A percentile compares a stretch with the other conserved stretches of the same genome.
Evolutionary conservation across 2,113 vertebrate species (phyloP).

Genomic region (Rhadina sibilatrix): DNA sequence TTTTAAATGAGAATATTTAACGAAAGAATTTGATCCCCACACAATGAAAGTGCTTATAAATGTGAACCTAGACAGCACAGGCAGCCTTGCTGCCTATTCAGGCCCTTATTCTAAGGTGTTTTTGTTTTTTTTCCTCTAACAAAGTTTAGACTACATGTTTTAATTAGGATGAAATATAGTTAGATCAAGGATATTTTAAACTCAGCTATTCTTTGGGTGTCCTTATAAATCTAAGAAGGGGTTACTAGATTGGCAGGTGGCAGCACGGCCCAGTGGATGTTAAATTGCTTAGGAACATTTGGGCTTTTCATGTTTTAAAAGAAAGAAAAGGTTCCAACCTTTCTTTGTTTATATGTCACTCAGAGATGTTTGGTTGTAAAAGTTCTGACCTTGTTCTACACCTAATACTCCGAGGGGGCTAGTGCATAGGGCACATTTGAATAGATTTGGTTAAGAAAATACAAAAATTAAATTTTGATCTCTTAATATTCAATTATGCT

Average conservation of each 20-base stretch:
- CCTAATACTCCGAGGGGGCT: conserved; percentile 20
- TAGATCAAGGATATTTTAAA: conserved; percentile 15
- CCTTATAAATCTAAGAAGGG: background rate
- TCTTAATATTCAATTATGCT: conserved; percentile 68
- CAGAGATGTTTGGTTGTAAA: conserved; percentile 26
- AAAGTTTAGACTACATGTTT: background rate
- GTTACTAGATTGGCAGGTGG: conserved; percentile 44
- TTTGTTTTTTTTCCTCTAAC: background rate
- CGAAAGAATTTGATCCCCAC: conserved; percentile 51
- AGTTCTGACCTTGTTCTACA: conserved; percentile 52
- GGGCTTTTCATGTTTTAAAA: conserved; percentile 22
- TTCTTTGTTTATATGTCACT: conserved; percentile 54
- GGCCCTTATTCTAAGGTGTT: conserved; percentile 11
- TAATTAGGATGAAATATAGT: conserved; percentile 29
- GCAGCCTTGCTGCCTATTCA: background rate
- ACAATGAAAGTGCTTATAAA: conserved; percentile 60
- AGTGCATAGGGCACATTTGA: conserved; percentile 31
- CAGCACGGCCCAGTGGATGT: conserved; percentile 7
- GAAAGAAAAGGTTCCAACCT: conserved; percentile 37
- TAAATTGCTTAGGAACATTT: conserved; percentile 41
- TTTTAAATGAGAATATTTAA: conserved; percentile 74
- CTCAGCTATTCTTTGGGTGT: conserved; percentile 9
- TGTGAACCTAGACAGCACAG: conserved; percentile 11
- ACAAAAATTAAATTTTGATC: conserved; percentile 60
- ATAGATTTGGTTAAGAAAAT: conserved; percentile 65